Evolutionary conservation across 2,113 vertebrate species (phyloP).

Genomic region (Passer domesticus): DNA sequence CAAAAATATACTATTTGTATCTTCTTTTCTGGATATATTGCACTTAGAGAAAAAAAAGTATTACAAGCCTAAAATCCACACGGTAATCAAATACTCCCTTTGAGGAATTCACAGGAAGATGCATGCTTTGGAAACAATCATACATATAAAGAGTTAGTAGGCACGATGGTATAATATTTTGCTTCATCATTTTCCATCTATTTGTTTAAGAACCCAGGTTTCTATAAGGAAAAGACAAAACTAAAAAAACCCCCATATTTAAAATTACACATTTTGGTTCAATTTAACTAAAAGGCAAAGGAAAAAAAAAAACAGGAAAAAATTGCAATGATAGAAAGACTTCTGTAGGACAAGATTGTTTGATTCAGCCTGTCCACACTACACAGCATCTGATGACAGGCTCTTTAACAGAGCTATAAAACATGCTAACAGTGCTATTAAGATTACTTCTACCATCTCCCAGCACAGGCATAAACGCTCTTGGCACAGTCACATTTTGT

Average conservation of each 20-base stretch:
- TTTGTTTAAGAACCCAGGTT: not conserved
- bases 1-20: not conserved
- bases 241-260: not conserved
- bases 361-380: not conserved
- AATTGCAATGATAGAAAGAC: not conserved
- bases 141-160: not conserved
- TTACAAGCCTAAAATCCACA: not conserved
- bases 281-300: not conserved
- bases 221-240: not conserved
- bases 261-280: not conserved
- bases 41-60: not conserved
- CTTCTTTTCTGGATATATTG: not conserved
- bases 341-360: not conserved
- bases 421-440: not conserved
- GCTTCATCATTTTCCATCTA: not conserved
- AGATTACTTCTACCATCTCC: not conserved
- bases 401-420: not conserved
- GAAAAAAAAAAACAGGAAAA: not conserved
- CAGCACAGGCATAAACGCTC: not conserved
- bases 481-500: not conserved
- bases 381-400: not conserved
- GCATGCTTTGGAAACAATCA: not conserved
- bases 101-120: not conserved
- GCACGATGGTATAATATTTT: not conserved
- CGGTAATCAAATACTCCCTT: not conserved